phyloP scores from a whole-genome alignment of 2,888 invertebrate genomes.

The Acrobasis consociella region DNA sequence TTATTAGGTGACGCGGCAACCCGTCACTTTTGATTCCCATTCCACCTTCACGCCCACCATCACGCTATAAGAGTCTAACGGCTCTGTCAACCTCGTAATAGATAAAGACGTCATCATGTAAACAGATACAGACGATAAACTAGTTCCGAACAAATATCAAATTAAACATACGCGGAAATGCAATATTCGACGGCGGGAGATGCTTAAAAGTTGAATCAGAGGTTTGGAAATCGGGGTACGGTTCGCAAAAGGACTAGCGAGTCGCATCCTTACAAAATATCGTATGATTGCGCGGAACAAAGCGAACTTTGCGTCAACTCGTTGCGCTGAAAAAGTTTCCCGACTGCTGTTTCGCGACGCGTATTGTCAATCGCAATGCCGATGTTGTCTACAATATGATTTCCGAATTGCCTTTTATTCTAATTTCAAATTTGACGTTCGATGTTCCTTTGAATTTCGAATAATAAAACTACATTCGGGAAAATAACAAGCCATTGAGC shows the following conservation, averaged over 20 bases:
- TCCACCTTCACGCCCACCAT: no score
- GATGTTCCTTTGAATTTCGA: conserved; percentile 24
- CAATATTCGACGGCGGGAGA: conserved; percentile 74
- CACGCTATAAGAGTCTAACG: no score
- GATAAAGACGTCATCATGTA: conserved; percentile 26
- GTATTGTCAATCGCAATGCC: conserved; percentile 39
- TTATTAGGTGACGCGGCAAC: no score
- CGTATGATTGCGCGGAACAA: conserved; percentile 76
- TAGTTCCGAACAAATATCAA: conserved; percentile 67
- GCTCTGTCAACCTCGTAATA: no score
- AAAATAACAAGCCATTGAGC: background rate
- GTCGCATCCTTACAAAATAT: conserved; percentile 78
- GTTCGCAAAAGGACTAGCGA: conserved; percentile 69
- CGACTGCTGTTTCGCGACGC: conserved; percentile 54
- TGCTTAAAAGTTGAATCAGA: conserved; percentile 80
- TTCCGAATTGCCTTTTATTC: conserved; percentile 38
- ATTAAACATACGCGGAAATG: conserved; percentile 72
- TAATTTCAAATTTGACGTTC: conserved; percentile 39
- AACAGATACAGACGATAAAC: conserved; percentile 45
- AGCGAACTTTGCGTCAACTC: conserved; percentile 62
- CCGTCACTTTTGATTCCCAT: no score
- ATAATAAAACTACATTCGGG: background rate
- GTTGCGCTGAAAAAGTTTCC: conserved; percentile 72
- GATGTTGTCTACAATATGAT: conserved; percentile 49
- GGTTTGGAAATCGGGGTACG: conserved; percentile 76